phyloP scores from a whole-genome alignment of 2,113 vertebrate genomes.

The Mormyrus lacerda region DNA sequence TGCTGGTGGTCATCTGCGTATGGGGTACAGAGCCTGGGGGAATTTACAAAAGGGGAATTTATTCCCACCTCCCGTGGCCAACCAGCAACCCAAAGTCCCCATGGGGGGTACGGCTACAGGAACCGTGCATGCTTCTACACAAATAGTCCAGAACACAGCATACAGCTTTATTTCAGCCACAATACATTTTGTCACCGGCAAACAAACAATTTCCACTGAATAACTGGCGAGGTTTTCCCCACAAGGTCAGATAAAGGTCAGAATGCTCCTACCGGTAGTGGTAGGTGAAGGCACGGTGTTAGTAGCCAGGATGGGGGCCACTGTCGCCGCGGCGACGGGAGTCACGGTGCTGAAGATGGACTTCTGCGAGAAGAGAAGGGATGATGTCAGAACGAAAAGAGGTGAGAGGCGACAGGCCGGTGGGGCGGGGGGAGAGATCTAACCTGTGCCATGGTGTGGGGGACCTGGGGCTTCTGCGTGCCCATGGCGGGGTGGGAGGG shows the following conservation, averaged over 20 bases:
- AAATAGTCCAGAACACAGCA: neutral
- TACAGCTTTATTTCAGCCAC: neutral
- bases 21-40: conserved; percentile 78
- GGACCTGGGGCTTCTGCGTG: conserved; percentile 77
- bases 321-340: conserved; percentile 91
- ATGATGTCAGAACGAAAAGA: neutral
- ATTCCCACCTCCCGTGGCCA: neutral
- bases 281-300: conserved; percentile 88
- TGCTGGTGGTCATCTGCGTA: conserved; percentile 82
- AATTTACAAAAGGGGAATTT: conserved; percentile 19
- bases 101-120: neutral
- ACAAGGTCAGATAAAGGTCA: neutral
- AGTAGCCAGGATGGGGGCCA: conserved; percentile 89
- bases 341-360: conserved; percentile 92
- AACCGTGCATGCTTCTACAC: neutral
- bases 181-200: neutral
- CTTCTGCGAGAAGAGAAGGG: conserved; percentile 61
- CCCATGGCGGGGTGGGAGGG: conserved; percentile 86
- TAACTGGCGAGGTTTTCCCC: neutral
- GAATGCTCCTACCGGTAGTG: conserved; percentile 66
- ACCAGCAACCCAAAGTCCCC: neutral
- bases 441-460: conserved; percentile 89
- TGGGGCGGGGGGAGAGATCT: neutral
- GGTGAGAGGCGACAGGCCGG: neutral
- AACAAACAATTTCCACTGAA: neutral